phyloP scores from a whole-genome alignment of 2,888 invertebrate species.

The Hybos culiciformis region DNA sequence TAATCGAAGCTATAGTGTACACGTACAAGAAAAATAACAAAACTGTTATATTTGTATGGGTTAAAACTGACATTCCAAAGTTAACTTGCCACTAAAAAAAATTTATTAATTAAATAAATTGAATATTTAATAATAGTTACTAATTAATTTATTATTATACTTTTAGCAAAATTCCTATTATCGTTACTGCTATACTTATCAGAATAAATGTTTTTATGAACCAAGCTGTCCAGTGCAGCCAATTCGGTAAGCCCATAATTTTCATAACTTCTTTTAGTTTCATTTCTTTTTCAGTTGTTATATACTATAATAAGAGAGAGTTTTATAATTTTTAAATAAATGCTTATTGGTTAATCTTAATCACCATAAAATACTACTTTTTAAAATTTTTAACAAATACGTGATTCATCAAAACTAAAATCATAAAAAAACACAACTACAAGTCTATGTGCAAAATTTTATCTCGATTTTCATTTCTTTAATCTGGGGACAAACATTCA shows the following conservation, averaged over 20 bases:
- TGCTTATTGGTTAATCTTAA: no score
- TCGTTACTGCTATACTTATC: slow-evolving; percentile 41
- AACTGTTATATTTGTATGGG: slow-evolving; percentile 49
- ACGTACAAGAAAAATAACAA: slow-evolving; percentile 56
- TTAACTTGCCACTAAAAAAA: slow-evolving; percentile 14
- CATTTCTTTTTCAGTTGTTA: slow-evolving; percentile 48
- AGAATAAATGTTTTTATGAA: slow-evolving; percentile 56
- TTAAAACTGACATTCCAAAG: slow-evolving; percentile 49
- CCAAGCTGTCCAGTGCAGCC: slow-evolving; percentile 80
- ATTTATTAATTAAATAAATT: not conserved
- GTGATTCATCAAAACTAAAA: slow-evolving; percentile 70
- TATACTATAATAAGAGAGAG: slow-evolving; percentile 23
- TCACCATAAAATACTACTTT: no score
- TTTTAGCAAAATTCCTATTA: slow-evolving; percentile 43
- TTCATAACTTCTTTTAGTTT: slow-evolving; percentile 74
- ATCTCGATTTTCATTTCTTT: slow-evolving; percentile 51
- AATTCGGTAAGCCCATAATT: slow-evolving; percentile 75
- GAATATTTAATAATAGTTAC: not conserved
- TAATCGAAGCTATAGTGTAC: slow-evolving; percentile 56
- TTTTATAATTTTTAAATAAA: slow-evolving; percentile 12
- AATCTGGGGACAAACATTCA: slow-evolving; percentile 49
- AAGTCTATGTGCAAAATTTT: slow-evolving; percentile 56
- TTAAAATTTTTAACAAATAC: no score
- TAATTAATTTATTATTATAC: slow-evolving; percentile 24
- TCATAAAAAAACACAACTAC: slow-evolving; percentile 53